phyloP scores from a whole-genome alignment of 30 jellyfish, hydroid and myxozoan species.

The Nemopilema nomurai region DNA sequence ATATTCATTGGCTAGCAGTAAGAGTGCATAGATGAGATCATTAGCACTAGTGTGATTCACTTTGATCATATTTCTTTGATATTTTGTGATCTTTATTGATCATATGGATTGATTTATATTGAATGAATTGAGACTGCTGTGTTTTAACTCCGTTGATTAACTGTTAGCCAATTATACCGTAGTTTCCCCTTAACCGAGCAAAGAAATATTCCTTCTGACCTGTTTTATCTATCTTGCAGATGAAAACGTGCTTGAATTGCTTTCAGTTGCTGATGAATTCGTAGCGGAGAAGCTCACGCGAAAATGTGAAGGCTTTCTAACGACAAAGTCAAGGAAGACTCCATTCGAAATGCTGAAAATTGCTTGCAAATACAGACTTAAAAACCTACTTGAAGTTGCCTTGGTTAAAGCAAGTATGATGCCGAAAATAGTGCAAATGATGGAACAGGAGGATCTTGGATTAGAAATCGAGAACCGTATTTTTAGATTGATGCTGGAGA shows the following conservation, averaged over 20 bases:
- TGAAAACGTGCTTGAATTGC: constrained; percentile 21
- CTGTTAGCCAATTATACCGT: too few relatives aligned
- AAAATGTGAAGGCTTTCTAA: constrained; percentile 36
- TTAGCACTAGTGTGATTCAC: too few relatives aligned
- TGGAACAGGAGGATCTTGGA: constrained; percentile 47
- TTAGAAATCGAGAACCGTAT: constrained; percentile 52
- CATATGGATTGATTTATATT: too few relatives aligned
- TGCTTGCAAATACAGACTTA: constrained; percentile 29
- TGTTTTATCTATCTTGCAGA: neutral
- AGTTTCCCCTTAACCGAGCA: too few relatives aligned
- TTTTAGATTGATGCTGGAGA: constrained; percentile 38
- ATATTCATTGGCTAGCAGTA: too few relatives aligned
- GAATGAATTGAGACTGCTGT: too few relatives aligned
- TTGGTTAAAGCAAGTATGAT: constrained; percentile 39
- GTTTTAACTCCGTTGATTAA: too few relatives aligned
- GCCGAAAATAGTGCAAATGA: constrained; percentile 42
- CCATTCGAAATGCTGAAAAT: constrained; percentile 40
- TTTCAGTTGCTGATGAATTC: constrained; percentile 30
- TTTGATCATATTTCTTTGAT: too few relatives aligned
- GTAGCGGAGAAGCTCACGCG: constrained; percentile 25
- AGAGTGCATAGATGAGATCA: too few relatives aligned
- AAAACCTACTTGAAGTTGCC: constrained; percentile 16
- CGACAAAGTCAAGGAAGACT: constrained; percentile 27
- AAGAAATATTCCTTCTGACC: neutral
- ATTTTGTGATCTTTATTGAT: too few relatives aligned